Evolutionary conservation across 30 jellyfish, hydroid and myxozoan genomes (phyloP).

Genomic region (Aurelia aurita): DNA sequence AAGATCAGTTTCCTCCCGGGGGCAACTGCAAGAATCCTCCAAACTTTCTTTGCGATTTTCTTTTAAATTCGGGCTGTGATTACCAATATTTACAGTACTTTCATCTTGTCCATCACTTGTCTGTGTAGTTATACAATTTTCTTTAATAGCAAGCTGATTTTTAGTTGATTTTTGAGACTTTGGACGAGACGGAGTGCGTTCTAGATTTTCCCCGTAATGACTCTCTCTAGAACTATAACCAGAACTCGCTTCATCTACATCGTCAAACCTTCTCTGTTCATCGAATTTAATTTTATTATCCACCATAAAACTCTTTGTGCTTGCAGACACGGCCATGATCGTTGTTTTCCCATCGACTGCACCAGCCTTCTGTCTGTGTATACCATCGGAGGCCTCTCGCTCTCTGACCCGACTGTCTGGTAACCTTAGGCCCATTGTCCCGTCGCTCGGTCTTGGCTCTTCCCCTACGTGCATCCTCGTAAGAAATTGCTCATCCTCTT

Average conservation of each 20-base stretch:
- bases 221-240: constrained; percentile 82
- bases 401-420: constrained; percentile 21
- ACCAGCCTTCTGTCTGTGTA: constrained; percentile 3
- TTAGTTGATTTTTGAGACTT: constrained; percentile 25
- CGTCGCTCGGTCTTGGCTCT: background rate
- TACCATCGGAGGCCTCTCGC: background rate
- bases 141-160: background rate
- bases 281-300: constrained; percentile 22
- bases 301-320: constrained; percentile 28
- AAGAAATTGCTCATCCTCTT: background rate
- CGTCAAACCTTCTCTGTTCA: constrained; percentile 24
- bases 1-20: background rate
- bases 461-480: constrained; percentile 7
- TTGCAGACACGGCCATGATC: constrained; percentile 31
- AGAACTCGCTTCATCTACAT: constrained; percentile 74
- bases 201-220: constrained; percentile 38
- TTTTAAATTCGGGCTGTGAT: background rate
- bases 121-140: background rate
- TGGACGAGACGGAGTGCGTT: constrained; percentile 13
- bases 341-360: constrained; percentile 25
- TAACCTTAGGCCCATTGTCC: constrained; percentile 64
- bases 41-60: background rate
- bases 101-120: background rate
- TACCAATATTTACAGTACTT: background rate
- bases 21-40: background rate